phyloP scores from a whole-genome alignment of 1,140 invertebrate genomes.

The Drosophila varians region DNA sequence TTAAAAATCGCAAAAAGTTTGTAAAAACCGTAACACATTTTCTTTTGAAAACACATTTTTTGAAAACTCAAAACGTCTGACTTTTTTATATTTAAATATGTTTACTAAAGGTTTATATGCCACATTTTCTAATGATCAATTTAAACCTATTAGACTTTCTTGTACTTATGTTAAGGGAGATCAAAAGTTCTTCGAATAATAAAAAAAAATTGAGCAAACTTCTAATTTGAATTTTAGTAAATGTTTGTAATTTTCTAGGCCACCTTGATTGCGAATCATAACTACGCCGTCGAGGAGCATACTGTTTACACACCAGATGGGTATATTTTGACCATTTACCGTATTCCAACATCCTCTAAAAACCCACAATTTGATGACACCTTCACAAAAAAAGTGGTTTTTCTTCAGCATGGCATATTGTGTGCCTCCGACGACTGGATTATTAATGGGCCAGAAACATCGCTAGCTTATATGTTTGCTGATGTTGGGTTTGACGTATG shows the following conservation, averaged over 20 bases:
- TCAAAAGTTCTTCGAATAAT: too few relatives aligned
- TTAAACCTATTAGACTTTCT: too few relatives aligned
- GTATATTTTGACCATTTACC: conserved; percentile 85
- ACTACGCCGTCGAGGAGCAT: conserved; percentile 86
- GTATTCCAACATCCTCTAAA: conserved; percentile 84
- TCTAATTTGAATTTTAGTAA: not conserved
- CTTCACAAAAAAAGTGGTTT: conserved; percentile 83
- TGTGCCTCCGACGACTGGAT: conserved; percentile 91
- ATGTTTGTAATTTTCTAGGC: conserved; percentile 53
- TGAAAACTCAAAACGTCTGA: too few relatives aligned
- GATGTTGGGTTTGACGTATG: conserved; percentile 90
- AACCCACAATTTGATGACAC: conserved; percentile 24
- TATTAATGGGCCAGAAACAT: conserved; percentile 87
- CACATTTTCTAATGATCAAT: too few relatives aligned
- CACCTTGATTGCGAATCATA: conserved; percentile 84
- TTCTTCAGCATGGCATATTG: conserved; percentile 91
- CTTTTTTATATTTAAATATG: too few relatives aligned
- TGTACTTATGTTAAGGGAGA: too few relatives aligned
- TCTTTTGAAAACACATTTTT: too few relatives aligned
- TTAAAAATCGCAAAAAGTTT: too few relatives aligned
- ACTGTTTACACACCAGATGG: conserved; percentile 84
- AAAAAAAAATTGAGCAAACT: not conserved
- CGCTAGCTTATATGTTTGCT: conserved; percentile 85
- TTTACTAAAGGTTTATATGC: too few relatives aligned
- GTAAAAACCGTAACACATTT: too few relatives aligned